A percentile compares a stretch with the other conserved stretches of the same genome.
phyloP scores from a whole-genome alignment of 1,140 invertebrate species.

The Subanguina moxae region DNA sequence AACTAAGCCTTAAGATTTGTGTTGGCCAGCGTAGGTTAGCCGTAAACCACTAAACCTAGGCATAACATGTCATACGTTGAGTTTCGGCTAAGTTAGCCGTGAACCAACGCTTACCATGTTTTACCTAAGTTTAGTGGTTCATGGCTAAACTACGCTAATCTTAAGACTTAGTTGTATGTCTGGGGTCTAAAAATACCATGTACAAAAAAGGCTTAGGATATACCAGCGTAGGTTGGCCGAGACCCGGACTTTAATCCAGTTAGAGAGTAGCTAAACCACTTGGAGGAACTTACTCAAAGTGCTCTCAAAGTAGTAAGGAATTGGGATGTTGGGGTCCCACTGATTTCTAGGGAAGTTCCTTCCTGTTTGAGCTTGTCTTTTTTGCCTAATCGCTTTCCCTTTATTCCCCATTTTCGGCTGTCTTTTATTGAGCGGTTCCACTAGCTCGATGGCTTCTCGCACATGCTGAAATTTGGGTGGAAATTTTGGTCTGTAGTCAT shows the following conservation, averaged over 20 bases:
- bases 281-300: neutral
- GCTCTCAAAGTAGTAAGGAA: slow-evolving; percentile 32
- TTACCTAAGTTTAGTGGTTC: too few relatives aligned
- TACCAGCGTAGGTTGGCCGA: too few relatives aligned
- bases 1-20: neutral
- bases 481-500: neutral
- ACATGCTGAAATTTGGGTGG: neutral
- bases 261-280: too few relatives aligned
- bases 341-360: slow-evolving; percentile 27
- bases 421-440: neutral
- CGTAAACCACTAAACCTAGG: too few relatives aligned
- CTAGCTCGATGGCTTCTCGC: neutral
- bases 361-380: slow-evolving; percentile 40
- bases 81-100: too few relatives aligned
- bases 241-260: too few relatives aligned
- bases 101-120: neutral
- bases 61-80: too few relatives aligned
- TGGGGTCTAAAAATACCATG: too few relatives aligned
- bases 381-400: slow-evolving; percentile 6
- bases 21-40: too few relatives aligned
- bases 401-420: neutral
- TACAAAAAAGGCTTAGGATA: too few relatives aligned
- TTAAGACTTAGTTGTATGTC: too few relatives aligned
- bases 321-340: slow-evolving; percentile 20
- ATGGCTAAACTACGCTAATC: too few relatives aligned